Base-by-base conservation (phyloP, 1,140 invertebrate species). In the Nasonia giraulti region DNA sequence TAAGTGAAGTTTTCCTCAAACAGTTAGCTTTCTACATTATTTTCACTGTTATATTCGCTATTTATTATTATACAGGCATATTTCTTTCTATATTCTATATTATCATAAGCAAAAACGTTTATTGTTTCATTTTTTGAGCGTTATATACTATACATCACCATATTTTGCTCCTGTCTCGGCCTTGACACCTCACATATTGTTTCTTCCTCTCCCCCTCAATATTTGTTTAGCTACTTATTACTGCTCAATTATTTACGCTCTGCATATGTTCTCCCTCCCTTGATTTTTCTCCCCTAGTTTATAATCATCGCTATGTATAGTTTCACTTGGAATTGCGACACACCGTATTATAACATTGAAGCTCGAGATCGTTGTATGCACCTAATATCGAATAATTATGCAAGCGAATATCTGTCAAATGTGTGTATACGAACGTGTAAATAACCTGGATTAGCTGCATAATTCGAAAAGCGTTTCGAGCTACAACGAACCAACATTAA, bases 1-100 rank as follows among this genome's bases (percentile, higher is more conserved):
- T 93, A 93, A 93, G 93, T 93, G 91, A 92, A 92, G 85, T 82
- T 44, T 86, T 83, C 85, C 82, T 82, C 73, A 85, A 86, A 62
- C 55, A 82, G 80, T 79, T 86, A 86, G 85, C 55, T 82, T 85
- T 85, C 77, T 85, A 80, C 80, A 78, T 44, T 71, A 71, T 74
- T 80, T 80, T 40, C 55, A 80, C 66, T 85, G 78, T 85, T 69
- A 44, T 73, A 17, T 17, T 2, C 40, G 84, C 80, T 76, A 76
- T 81, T 44, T 71, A 75, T 66, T 7, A 44, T 75, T 71, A 71
- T 31, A 71, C 6, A 75, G 12, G 17, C 37, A 31, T 31, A 73
- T 73, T 33, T 37, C 69, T 73, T 33, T 33, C 69, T 37, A n/a
- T 62, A 62, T 62, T 37, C 2, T 37, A 62, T 62, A 62, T 62